Conservation (phyloP, 1,140 invertebrate species). For the Drosophila equinoxialis region DNA sequence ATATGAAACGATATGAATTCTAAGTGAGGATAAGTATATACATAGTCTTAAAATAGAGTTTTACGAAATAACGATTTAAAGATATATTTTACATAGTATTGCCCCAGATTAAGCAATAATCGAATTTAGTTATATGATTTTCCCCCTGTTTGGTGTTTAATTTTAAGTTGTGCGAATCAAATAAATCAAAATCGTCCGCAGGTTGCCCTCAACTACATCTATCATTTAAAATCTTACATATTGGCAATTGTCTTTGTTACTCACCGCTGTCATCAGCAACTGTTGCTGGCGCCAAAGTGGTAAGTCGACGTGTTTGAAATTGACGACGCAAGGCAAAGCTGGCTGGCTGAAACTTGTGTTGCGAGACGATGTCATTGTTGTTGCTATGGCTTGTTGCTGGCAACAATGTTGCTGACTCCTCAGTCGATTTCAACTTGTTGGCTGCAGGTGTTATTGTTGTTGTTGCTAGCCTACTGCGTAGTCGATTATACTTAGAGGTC, state of each 20-base stretch:
- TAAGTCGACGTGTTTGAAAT: conserved; percentile 72
- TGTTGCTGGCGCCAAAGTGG: conserved; percentile 57
- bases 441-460: conserved; percentile 35
- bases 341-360: conserved; percentile 60
- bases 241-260: conserved; percentile 20
- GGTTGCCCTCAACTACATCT: no score
- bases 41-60: no score
- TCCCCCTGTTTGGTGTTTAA: no score
- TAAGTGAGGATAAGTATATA: no score
- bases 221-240: no score
- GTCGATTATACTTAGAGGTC: conserved; percentile 64
- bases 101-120: no score
- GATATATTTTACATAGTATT: no score
- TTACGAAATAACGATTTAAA: no score
- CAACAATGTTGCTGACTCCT: conserved; percentile 48
- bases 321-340: conserved; percentile 71
- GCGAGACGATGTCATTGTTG: conserved; percentile 50
- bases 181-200: no score
- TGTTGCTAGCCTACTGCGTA: conserved; percentile 47
- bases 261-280: conserved; percentile 68
- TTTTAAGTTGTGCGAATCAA: no score
- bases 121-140: no score
- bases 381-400: conserved; percentile 37
- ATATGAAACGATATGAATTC: no score
- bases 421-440: conserved; percentile 51